Evolutionary conservation across 2,888 invertebrate species (phyloP).

Genomic region (Acrocyrtus sp.): DNA sequence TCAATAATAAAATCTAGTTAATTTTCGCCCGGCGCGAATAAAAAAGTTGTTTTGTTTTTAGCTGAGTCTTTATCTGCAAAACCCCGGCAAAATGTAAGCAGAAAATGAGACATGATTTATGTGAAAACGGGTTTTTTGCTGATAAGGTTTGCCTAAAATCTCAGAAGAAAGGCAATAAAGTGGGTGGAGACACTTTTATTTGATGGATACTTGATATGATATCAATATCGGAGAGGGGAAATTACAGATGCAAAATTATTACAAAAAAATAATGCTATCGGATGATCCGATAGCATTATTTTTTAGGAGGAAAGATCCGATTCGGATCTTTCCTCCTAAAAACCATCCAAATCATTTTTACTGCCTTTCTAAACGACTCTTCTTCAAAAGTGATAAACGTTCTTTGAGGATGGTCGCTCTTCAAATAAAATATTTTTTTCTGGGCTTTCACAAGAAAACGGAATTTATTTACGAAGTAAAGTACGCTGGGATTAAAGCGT

Average conservation of each 20-base stretch:
- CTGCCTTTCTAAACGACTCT: background rate
- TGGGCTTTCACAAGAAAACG: background rate
- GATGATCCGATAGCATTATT: background rate
- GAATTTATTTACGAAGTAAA: background rate
- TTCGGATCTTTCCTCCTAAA: too few relatives aligned
- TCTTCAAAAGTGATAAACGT: background rate
- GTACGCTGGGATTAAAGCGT: background rate
- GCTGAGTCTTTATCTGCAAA: constrained; percentile 22
- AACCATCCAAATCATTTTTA: too few relatives aligned
- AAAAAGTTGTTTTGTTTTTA: constrained; percentile 20
- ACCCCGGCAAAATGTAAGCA: constrained; percentile 23
- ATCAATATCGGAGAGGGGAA: background rate
- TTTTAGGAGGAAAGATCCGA: too few relatives aligned
- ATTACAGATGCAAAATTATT: constrained; percentile 3
- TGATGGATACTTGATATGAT: constrained; percentile 17
- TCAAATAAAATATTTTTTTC: too few relatives aligned
- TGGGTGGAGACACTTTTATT: constrained; percentile 42
- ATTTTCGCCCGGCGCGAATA: constrained; percentile 1
- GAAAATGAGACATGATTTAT: constrained; percentile 41
- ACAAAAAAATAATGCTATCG: background rate
- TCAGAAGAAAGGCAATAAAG: constrained; percentile 40
- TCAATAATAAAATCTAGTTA: constrained; percentile 1
- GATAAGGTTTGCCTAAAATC: background rate
- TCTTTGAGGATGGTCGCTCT: background rate
- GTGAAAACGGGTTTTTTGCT: constrained; percentile 36